Conservation (phyloP, 2,113 vertebrate genomes). For the Zeus faber region DNA sequence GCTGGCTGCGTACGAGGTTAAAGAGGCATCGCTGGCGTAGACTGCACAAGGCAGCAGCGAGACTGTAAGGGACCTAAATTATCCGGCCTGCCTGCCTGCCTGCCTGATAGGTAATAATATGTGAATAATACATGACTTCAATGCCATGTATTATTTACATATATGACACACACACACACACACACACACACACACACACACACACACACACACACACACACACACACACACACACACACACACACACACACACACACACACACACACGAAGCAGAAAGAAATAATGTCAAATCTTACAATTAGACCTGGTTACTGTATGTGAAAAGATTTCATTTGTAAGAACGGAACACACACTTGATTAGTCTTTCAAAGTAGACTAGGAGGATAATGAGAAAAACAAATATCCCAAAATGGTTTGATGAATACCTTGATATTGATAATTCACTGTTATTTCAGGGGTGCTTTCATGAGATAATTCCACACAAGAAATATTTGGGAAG, state of each 20-base stretch:
- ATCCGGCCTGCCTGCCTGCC: conserved; percentile 60
- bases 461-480: no score
- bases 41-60: conserved; percentile 15
- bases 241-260: background rate
- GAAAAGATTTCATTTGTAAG: conserved; percentile 59
- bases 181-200: background rate
- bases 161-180: conserved; percentile 30
- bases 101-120: conserved; percentile 68
- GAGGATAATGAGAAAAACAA: background rate
- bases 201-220: background rate
- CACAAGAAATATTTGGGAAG: no score
- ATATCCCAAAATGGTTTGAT: background rate
- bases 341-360: conserved; percentile 49
- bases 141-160: conserved; percentile 53
- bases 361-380: conserved; percentile 66
- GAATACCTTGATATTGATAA: background rate
- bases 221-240: background rate
- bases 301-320: conserved; percentile 62
- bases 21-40: background rate
- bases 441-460: no score
- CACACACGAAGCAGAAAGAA: conserved; percentile 68
- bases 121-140: conserved; percentile 72
- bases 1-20: background rate
- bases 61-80: conserved; percentile 59
- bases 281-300: conserved; percentile 63